Conservation (phyloP, 1,140 invertebrate genomes). For the Rhizoglyphus robini region DNA sequence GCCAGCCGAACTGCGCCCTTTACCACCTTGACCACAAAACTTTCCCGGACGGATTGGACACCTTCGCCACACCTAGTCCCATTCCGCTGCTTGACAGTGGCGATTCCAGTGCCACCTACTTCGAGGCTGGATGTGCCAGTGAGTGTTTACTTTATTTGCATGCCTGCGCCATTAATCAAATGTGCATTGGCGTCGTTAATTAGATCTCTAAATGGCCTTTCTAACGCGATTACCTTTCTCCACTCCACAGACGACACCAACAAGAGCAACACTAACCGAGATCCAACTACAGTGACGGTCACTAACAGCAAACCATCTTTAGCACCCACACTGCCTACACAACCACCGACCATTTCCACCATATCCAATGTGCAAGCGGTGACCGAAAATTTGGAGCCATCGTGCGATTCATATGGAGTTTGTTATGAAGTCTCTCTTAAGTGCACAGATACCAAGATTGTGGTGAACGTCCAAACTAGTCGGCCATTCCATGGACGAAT, state of each 20-base stretch:
- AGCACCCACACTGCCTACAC: slow-evolving; percentile 17
- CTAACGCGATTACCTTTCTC: neutral
- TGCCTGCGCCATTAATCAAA: neutral
- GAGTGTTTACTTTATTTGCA: neutral
- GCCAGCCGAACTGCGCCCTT: slow-evolving; percentile 58
- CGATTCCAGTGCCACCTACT: slow-evolving; percentile 70
- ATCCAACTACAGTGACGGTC: neutral
- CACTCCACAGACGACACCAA: neutral
- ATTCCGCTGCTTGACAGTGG: slow-evolving; percentile 79
- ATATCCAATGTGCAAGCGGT: neutral
- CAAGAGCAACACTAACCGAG: neutral
- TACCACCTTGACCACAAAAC: slow-evolving; percentile 85
- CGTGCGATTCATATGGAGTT: slow-evolving; percentile 78
- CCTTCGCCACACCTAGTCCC: slow-evolving; percentile 61
- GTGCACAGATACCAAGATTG: slow-evolving; percentile 84
- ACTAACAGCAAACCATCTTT: slow-evolving; percentile 9
- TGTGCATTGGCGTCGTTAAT: neutral
- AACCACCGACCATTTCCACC: slow-evolving; percentile 17
- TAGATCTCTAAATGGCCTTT: neutral
- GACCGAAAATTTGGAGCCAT: slow-evolving; percentile 22
- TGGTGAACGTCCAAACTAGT: slow-evolving; percentile 77
- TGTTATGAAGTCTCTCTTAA: slow-evolving; percentile 87
- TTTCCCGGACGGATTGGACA: slow-evolving; percentile 73
- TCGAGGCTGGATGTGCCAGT: slow-evolving; percentile 60
- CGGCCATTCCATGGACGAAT: slow-evolving; percentile 86